These are phyloP conservation scores for Potamarius usumacintae DNA, from an alignment of 2,113 vertebrate genomes.

Conservation along the genomic window DNA sequence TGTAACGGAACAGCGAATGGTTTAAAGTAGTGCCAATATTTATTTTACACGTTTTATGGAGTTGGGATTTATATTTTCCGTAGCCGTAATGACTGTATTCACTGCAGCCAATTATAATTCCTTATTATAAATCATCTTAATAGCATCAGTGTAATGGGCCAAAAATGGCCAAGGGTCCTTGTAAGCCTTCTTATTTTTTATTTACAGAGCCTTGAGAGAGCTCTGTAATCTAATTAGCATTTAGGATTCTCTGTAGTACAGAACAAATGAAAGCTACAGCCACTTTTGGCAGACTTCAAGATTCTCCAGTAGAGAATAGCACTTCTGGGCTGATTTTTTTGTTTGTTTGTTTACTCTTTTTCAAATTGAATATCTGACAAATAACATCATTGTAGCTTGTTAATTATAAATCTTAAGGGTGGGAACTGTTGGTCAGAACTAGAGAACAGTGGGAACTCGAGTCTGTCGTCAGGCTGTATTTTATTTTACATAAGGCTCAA, in stretches of 20 bases:
- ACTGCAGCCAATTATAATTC: background rate
- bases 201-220: slow-evolving; percentile 33
- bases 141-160: slow-evolving; percentile 17
- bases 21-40: background rate
- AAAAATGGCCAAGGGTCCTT: background rate
- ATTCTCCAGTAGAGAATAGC: background rate
- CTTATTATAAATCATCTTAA: background rate
- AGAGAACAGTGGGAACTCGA: background rate
- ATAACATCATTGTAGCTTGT: too few relatives aligned
- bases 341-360: background rate
- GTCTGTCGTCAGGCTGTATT: background rate
- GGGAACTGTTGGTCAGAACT: background rate
- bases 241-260: slow-evolving; percentile 19
- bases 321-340: background rate
- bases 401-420: too few relatives aligned
- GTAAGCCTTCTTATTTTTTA: slow-evolving; percentile 11
- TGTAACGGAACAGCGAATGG: background rate
- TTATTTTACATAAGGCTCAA: background rate
- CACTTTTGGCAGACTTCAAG: background rate
- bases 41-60: background rate
- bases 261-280: slow-evolving; percentile 23
- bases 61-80: background rate
- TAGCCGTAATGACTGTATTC: background rate
- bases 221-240: slow-evolving; percentile 40
- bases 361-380: background rate